Evolutionary conservation across 2,888 invertebrate genomes (phyloP).

Genomic region (Drosophila stalkeri): DNA sequence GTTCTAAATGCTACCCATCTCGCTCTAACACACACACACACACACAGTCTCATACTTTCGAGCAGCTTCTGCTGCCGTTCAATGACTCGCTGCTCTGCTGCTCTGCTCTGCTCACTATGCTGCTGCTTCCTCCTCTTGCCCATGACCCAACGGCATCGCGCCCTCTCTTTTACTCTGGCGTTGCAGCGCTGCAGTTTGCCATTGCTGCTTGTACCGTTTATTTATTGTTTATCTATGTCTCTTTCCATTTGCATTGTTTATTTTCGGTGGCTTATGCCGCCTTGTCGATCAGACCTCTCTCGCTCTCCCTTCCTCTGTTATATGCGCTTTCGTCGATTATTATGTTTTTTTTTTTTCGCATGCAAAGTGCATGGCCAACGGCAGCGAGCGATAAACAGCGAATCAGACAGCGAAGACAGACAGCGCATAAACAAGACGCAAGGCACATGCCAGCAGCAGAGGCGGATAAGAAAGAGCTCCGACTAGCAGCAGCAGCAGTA

Average conservation of each 20-base stretch:
- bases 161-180: neutral
- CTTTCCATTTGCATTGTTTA: constrained; percentile 70
- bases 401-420: constrained; percentile 40
- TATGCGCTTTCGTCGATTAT: constrained; percentile 58
- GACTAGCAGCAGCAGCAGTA: neutral
- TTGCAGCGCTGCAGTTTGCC: constrained; percentile 59
- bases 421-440: constrained; percentile 72
- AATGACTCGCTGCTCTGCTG: constrained; percentile 53
- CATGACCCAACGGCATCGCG: neutral
- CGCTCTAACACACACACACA: constrained; percentile 1
- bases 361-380: constrained; percentile 76
- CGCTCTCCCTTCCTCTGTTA: neutral
- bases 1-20: neutral
- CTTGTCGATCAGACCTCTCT: constrained; percentile 58
- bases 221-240: constrained; percentile 78
- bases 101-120: constrained; percentile 12
- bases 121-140: constrained; percentile 6
- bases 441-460: constrained; percentile 38
- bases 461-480: constrained; percentile 38
- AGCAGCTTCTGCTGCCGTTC: constrained; percentile 54
- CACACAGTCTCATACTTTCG: constrained; percentile 10
- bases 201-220: constrained; percentile 65
- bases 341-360: constrained; percentile 71
- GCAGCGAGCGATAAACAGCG: constrained; percentile 66
- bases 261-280: constrained; percentile 67